Conservation (phyloP, 2,888 invertebrate species). For the Tetheella fluctuosa region DNA sequence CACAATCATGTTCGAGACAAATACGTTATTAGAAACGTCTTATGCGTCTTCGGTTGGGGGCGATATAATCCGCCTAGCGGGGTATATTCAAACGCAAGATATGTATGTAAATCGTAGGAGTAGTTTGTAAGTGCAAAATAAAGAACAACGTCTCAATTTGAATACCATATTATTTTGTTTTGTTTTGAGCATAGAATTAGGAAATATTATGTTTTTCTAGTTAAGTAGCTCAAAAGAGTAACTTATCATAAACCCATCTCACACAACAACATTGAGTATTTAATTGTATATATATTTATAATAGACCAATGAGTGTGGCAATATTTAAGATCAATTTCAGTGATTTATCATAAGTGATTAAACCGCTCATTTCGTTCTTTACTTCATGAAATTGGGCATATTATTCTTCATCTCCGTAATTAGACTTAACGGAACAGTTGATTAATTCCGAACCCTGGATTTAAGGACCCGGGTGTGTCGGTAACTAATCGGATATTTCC, state of each 20-base stretch:
- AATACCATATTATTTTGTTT: neutral
- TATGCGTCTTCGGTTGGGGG: slow-evolving; percentile 27
- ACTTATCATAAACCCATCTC: too few relatives aligned
- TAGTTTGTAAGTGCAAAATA: slow-evolving; percentile 2
- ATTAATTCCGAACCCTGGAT: slow-evolving; percentile 44
- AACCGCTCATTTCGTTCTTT: neutral
- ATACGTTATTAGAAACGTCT: slow-evolving; percentile 55
- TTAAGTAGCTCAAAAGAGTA: too few relatives aligned
- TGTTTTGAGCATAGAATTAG: too few relatives aligned
- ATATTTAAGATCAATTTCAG: too few relatives aligned
- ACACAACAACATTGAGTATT: too few relatives aligned
- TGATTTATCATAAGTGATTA: neutral
- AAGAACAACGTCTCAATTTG: neutral
- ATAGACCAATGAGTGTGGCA: too few relatives aligned
- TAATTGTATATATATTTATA: too few relatives aligned
- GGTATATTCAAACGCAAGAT: slow-evolving; percentile 29
- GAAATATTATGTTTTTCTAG: too few relatives aligned
- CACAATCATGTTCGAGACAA: slow-evolving; percentile 60
- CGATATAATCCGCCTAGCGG: slow-evolving; percentile 35
- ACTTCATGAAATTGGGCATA: neutral
- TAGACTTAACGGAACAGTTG: slow-evolving; percentile 37
- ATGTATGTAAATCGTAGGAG: slow-evolving; percentile 19
- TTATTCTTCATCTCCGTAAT: slow-evolving; percentile 35
- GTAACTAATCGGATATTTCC: slow-evolving; percentile 45
- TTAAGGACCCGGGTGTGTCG: slow-evolving; percentile 36